These are phyloP conservation scores for Scolopax rusticola DNA, from an alignment of 2,797 vertebrate species.

Conservation along the genomic window DNA sequence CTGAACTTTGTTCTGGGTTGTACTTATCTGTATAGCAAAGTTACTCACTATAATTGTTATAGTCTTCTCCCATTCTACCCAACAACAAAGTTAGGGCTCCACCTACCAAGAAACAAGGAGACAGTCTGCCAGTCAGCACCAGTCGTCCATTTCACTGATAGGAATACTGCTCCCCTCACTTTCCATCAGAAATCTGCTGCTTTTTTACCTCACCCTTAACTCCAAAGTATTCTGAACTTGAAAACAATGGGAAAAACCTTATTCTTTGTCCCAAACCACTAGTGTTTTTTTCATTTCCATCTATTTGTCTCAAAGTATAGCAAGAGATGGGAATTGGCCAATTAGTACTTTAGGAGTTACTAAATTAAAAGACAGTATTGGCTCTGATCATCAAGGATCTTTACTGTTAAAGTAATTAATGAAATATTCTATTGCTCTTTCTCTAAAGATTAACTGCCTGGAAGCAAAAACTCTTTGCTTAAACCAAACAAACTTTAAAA, in stretches of 20 bases:
- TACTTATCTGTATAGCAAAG: background rate
- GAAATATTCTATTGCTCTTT: background rate
- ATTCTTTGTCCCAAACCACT: background rate
- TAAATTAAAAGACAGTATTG: background rate
- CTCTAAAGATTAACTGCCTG: background rate
- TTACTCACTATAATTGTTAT: conserved; percentile 6
- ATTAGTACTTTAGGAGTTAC: background rate
- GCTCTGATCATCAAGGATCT: background rate
- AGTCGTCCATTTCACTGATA: background rate
- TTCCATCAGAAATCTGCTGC: background rate
- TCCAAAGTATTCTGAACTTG: background rate
- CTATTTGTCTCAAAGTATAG: background rate
- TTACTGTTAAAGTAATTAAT: background rate
- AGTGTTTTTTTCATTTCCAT: background rate
- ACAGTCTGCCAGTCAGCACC: background rate
- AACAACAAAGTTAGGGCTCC: conserved; percentile 46
- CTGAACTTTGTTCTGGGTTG: background rate
- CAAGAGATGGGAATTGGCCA: background rate
- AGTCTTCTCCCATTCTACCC: conserved; percentile 8
- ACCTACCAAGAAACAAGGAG: conserved; percentile 45
- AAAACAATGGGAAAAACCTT: background rate
- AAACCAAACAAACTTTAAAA: background rate
- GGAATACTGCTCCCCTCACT: background rate
- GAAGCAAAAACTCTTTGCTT: background rate
- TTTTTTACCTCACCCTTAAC: background rate